Evolutionary conservation across 2,113 vertebrate genomes (phyloP), one percentile per base, ranked within the genome.

Genomic region (Burhinus oedicnemus): DNA sequence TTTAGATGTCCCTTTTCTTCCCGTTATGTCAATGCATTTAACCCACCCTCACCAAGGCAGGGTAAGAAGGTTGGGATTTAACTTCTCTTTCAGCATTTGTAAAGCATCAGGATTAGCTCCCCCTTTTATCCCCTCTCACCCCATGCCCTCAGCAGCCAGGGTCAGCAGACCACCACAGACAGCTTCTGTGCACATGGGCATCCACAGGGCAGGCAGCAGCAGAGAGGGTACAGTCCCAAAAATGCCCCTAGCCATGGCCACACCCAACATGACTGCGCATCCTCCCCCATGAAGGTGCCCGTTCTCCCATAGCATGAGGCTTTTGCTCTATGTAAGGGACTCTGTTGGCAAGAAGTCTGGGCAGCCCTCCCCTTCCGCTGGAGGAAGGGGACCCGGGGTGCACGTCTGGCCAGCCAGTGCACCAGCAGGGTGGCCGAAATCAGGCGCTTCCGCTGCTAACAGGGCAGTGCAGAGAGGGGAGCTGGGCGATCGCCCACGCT

Each of bases 241-340:
- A 58, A 13, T 0, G 1, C 2, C 29, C 27, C 15, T n/a, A 9
- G 23, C 21, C 27, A 65, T 9, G 4, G 61, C 70, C 49, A 34
- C 3, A 3, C 44, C 22, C 22, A 54, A 11, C 40, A 45, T 0
- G 0, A 32, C 68, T 55, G 7, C 2, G 5, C 45, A 40, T 25
- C 82, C 45, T 64, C 15, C 40, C 47, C 20, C n/a, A 14, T 3
- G 4, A 90, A 38, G 6, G 8, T 10, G 2, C 36, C 26, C 1
- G 0, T 25, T 69, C 76, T 90, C 45, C 52, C 2, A 5, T 12
- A 62, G 60, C 34, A 55, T 26, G 17, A 70, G 29, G 49, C n/a
- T 66, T 81, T 65, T 18, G 26, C 13, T 27, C 58, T 36, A 1
- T 1, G 4, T 0, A 4, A 80, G 55, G 12, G 25, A 16, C n/a